phyloP scores from a whole-genome alignment of 2,888 invertebrate species.

The Lochmaea crataegi region DNA sequence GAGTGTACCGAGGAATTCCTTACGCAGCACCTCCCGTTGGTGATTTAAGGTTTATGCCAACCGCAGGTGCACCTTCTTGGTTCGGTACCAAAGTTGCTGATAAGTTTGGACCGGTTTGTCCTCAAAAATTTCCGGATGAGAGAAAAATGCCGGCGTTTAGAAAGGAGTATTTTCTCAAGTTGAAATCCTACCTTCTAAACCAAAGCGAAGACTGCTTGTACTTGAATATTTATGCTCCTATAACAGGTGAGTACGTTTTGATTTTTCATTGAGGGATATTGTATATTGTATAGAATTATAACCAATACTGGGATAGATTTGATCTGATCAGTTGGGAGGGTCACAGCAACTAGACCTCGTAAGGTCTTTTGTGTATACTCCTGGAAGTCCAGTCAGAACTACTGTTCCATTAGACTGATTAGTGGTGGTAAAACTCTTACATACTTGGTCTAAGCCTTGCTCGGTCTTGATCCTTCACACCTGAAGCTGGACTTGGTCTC shows the following conservation, averaged over 20 bases:
- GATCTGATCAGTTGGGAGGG: too few relatives aligned
- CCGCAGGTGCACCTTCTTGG: constrained; percentile 86
- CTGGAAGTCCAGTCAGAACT: too few relatives aligned
- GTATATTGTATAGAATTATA: too few relatives aligned
- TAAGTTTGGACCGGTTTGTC: constrained; percentile 85
- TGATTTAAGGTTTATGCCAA: constrained; percentile 69
- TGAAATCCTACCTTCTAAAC: constrained; percentile 76
- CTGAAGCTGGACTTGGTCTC: too few relatives aligned
- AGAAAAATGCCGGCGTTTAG: constrained; percentile 75
- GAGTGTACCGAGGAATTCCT: constrained; percentile 83
- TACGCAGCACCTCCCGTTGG: constrained; percentile 85
- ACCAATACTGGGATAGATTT: too few relatives aligned
- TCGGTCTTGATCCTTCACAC: too few relatives aligned
- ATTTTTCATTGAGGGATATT: too few relatives aligned
- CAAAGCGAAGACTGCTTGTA: constrained; percentile 91
- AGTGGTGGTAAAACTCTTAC: too few relatives aligned
- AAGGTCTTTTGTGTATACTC: too few relatives aligned
- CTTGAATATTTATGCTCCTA: constrained; percentile 92
- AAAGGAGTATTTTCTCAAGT: constrained; percentile 76
- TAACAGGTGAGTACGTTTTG: constrained; percentile 16
- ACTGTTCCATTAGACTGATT: too few relatives aligned
- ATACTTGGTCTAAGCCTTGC: too few relatives aligned
- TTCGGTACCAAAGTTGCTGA: constrained; percentile 76
- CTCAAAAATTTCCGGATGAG: constrained; percentile 80
- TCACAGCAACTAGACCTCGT: too few relatives aligned